These are phyloP conservation scores for Epinotia brunnichana DNA, from an alignment of 2,888 invertebrate species.

Conservation along the genomic window DNA sequence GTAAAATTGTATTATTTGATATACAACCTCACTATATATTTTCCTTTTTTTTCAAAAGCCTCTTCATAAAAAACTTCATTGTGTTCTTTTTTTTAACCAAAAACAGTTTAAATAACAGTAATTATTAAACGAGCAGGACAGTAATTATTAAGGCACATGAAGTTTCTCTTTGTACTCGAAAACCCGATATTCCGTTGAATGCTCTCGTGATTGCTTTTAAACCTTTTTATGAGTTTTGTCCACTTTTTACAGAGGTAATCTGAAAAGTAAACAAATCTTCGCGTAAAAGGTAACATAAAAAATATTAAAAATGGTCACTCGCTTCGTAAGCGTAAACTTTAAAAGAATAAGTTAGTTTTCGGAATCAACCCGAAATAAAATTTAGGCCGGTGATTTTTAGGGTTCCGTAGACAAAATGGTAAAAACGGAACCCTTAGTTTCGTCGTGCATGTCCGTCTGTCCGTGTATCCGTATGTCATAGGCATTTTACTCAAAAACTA, in stretches of 20 bases:
- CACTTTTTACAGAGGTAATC: neutral
- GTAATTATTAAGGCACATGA: neutral
- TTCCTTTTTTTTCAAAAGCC: too few species aligned
- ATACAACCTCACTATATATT: too few species aligned
- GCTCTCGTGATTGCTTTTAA: slow-evolving; percentile 18
- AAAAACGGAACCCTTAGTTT: too few species aligned
- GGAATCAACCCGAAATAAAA: neutral
- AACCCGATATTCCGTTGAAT: neutral
- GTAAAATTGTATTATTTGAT: too few species aligned
- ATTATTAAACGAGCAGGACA: neutral
- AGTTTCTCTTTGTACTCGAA: neutral
- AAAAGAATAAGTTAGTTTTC: neutral
- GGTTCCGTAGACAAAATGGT: too few species aligned
- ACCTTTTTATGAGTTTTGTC: slow-evolving; percentile 1
- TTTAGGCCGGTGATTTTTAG: neutral
- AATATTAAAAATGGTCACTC: neutral
- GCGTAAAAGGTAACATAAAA: neutral
- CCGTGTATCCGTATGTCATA: too few species aligned
- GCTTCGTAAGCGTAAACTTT: neutral
- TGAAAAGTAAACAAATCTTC: slow-evolving; percentile 8
- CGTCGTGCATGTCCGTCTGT: too few species aligned
- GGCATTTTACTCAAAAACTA: too few species aligned
- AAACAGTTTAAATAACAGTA: too few species aligned
- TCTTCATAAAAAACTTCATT: too few species aligned
- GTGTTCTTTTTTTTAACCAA: too few species aligned